Evolutionary conservation across 2,797 vertebrate species (phyloP).

Genomic region (Mormyrops attenuatus): DNA sequence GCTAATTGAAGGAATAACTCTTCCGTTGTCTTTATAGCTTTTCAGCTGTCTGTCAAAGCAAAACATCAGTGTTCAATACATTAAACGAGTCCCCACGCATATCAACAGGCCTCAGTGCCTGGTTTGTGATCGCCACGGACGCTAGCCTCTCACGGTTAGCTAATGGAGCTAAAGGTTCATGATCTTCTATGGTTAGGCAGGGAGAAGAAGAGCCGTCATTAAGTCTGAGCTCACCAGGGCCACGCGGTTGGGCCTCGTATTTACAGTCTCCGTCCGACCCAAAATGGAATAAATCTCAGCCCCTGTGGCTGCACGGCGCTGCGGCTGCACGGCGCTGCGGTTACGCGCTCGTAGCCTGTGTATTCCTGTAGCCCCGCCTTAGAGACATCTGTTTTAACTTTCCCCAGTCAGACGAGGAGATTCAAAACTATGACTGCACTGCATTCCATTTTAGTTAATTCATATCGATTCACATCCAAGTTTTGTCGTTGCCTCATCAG

Average conservation of each 20-base stretch:
- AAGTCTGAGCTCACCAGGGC: not conserved
- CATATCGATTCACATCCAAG: not conserved
- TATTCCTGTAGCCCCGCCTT: not conserved
- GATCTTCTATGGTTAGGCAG: not conserved
- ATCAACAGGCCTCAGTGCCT: not conserved
- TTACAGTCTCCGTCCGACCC: not conserved
- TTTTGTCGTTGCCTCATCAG: not conserved
- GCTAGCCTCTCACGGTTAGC: not conserved
- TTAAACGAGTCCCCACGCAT: not conserved
- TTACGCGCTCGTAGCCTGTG: not conserved
- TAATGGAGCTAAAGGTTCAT: not conserved
- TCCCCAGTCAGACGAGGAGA: not conserved
- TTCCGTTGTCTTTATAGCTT: not conserved
- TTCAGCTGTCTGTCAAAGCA: not conserved
- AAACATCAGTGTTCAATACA: not conserved
- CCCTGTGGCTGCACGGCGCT: not conserved
- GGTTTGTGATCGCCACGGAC: not conserved
- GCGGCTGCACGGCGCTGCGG: not conserved
- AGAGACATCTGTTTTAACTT: not conserved
- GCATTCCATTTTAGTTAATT: conserved; percentile 4
- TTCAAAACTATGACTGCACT: not conserved
- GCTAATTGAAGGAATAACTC: not conserved
- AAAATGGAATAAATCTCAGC: not conserved
- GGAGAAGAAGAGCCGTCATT: not conserved
- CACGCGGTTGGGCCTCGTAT: not conserved